Evolutionary conservation across 2,113 vertebrate genomes (phyloP), one percentile per base, ranked within the genome.

Genomic region (Colaptes auratus): DNA sequence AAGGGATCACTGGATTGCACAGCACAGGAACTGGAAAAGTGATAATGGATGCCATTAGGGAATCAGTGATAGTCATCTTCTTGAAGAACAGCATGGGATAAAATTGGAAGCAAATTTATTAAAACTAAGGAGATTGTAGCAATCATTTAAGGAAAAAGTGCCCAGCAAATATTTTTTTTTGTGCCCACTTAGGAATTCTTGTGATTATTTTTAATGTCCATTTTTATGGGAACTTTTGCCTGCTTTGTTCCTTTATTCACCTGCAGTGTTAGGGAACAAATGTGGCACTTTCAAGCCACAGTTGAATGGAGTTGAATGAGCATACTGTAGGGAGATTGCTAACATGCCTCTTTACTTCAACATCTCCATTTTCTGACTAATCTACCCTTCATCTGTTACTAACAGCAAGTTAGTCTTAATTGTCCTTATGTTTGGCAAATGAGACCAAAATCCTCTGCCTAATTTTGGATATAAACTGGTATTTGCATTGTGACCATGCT

Each of bases 61-160:
- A 8, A 78, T 88, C 72, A 33, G 53, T 86, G 93, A 21, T 12
- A 86, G 19, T 63, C 4, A 7, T 31, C 42, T 86, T 35, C 64
- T 88, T 35, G 60, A 66, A 86, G 61, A 86, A 50, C 25, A 48
- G 19, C 4, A 8, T 71, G 46, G 36, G 21, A 70, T 66, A 48
- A 72, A 95, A 89, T 59, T 31, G 35, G 60, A 88, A 94, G 25
- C 21, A 75, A 59, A 27, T 70, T 85, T 88, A 18, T 67, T 59
- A 50, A 80, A 90, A 21, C 24, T 18, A 33, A 48, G 31, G 81
- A 74, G 10, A 92, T 66, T 18, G 15, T 65, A 60, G 31, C 55
- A 82, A 74, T 72, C 15, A 59, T 64, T 86, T 69, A 69, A 91
- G 53, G 33, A 55, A 82, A 88, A 44, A 55, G 12, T 6, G 50